Evolutionary conservation across 2,797 vertebrate species (phyloP), one percentile per base, ranked within the genome.

Genomic region (Oryzias dopingdopingensis): DNA sequence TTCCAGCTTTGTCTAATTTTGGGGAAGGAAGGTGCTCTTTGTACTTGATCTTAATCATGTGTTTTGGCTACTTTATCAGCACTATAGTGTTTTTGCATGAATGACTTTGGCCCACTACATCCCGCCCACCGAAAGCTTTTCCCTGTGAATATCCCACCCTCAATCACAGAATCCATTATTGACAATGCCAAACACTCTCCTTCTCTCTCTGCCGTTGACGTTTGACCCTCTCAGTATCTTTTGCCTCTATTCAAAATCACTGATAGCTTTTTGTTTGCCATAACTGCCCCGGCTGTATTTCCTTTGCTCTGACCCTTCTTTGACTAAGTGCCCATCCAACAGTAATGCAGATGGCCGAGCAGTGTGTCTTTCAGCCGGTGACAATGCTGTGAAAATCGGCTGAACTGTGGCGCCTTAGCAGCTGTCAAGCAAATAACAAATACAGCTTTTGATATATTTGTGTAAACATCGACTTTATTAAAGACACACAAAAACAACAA

Each of bases 251-350:
- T 90, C 82, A 86, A 64, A 81, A 84, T 82, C 86, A 85, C 85
- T 86, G 88, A 91, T 91, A 86, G 86, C 84, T 88, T 90, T 90
- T 89, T 91, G 88, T 90, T 85, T 88, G 82, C 86, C 69, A 85
- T 92, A 92, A 91, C 87, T 86, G 83, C 83, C 66, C 78, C 84
- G 90, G 82, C 90, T 90, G 85, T 82, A 80, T 75, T 77, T 87
- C 73, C 74, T 52, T 55, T 70, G 67, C 76, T 42, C 52, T 51
- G 76, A 71, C 70, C 83, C 59, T 56, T 70, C 70, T 87, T 80
- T 80, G 86, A 90, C 83, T 80, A 76, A 73, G 71, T 81, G 77
- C 73, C 80, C 78, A 73, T 68, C 79, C 79, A 73, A 61, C 65
- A 80, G 71, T 66, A 16, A 67, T 59, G 49, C 53, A 83, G 76